Base-by-base conservation (phyloP, 2,888 invertebrate genomes). In the Drepana falcataria region DNA sequence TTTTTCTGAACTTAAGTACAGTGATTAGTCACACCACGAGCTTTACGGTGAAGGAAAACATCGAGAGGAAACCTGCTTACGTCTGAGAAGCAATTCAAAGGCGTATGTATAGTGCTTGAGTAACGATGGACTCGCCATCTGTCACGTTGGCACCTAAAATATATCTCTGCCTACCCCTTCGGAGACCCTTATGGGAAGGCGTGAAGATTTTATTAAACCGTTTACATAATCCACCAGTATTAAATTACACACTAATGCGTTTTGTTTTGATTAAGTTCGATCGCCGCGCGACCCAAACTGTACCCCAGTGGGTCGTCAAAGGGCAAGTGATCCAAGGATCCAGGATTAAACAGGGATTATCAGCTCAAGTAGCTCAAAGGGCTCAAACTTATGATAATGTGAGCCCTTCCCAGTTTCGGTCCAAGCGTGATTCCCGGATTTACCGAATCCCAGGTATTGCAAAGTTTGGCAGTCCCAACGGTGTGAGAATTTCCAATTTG, bases 351-450 rank as follows among this genome's bases (percentile, higher is more conserved):
- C 71, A 64, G 54, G 74, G 82, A 80, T 79, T 79, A 80, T 61
- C 66, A 79, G 78, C 73, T 81, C 64, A 66, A 63, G 58, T 57
- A 63, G 61, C 61, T 68, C 68, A 73, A 70, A 65, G 66, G 75
- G 77, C 76, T 83, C 77, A 81, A 87, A 86, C 83, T 88, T 88
- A 88, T 87, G 88, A 84, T 87, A 88, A 89, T 88, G 79, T 73
- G 74, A 66, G 65, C 78, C 81, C 69, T 56, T 55, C 55, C 68
- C 63, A 66, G 69, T 63, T 64, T 59, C 60, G 70, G 62, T 69
- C 71, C 64, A 62, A 67, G 61, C 63, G 62, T 58, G 64, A 67
- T 68, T 68, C 60, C 55, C 9, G 73, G 68, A 71, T 73, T 71
- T 68, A 68, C 59, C 52, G 59, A 66, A 68, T 64, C 63, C 51